Base-by-base conservation (phyloP, 2,113 vertebrate genomes). In the Mobula hypostoma region DNA sequence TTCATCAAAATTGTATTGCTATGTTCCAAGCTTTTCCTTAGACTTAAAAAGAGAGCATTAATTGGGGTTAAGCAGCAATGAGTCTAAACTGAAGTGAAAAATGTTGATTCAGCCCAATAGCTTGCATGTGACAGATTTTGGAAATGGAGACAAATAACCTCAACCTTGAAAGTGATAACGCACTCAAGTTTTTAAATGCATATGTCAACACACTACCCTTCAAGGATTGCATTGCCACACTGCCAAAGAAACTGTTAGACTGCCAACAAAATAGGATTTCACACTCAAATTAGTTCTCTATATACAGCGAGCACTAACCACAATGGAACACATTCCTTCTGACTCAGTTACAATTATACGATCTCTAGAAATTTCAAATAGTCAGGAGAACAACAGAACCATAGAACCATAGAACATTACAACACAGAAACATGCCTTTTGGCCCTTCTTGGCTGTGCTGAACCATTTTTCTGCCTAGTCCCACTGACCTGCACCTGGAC, bases 151-250 rank as follows among this genome's bases (percentile, higher is more conserved):
- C 58, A 63, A 88, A 88, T 88, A 88, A 88, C 85, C 85, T 66
- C 63, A 88, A 88, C 85, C 85, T 66, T 66, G 58, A 66, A 88
- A 88, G 15, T 88, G 58, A n/a, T 88, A 83, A 88, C 85, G 66
- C 85, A 88, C 58, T 66, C 19, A 88, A 88, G n/a, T 88, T 66
- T 61, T 66, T 88, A 15, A 7, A 61, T 88, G 29, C 85, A n/a
- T 1, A 88, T 66, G 58, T 63, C 58, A 88, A 63, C 58, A 32
- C 29, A 88, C 85, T 15, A 61, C 85, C 29, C 27, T 63, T 88
- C 85, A 66, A 29, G 29, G 85, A 32, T 88, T 88, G 85, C 61
- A 88, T 88, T 88, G 63, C 85, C 85, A 32, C 12, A 88, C 58
- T 63, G 29, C 36, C 85, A 88, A 74, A 19, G 19, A 19, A 74